A percentile compares a stretch with the other conserved stretches of the same genome.
Conservation (phyloP, 1,140 invertebrate genomes). For the Myzus persicae region DNA sequence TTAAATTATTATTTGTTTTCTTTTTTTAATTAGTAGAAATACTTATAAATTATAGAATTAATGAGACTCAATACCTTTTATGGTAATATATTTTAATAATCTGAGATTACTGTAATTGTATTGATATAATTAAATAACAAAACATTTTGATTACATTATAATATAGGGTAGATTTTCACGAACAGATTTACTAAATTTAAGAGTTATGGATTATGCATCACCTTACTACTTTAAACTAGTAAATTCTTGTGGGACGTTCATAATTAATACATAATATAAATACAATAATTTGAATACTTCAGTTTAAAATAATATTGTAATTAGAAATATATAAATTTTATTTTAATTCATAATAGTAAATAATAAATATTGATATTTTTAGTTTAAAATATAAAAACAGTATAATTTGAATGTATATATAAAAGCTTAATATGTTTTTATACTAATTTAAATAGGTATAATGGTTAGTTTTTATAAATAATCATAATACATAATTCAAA, state of each 20-base stretch:
- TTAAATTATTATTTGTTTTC: neutral
- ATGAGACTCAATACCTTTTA: neutral
- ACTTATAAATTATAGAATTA: neutral
- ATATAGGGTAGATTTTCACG: neutral
- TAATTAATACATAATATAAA: constrained; percentile 1
- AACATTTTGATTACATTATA: neutral
- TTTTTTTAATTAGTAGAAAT: neutral
- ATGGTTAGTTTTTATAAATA: constrained; percentile 1
- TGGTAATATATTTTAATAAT: neutral
- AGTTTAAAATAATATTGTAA: neutral
- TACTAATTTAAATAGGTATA: neutral
- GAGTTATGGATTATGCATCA: neutral
- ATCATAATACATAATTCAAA: neutral
- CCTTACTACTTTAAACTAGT: neutral
- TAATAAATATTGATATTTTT: neutral
- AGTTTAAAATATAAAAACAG: neutral
- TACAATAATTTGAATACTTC: neutral
- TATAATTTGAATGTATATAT: neutral
- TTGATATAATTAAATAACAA: neutral
- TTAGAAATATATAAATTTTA: constrained; percentile 12
- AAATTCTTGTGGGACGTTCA: neutral
- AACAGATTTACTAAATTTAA: neutral
- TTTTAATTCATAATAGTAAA: constrained; percentile 9
- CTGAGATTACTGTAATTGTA: neutral
- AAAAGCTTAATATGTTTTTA: neutral